phyloP scores from a whole-genome alignment of 2,888 invertebrate species.

The Onthophagus sagittarius region DNA sequence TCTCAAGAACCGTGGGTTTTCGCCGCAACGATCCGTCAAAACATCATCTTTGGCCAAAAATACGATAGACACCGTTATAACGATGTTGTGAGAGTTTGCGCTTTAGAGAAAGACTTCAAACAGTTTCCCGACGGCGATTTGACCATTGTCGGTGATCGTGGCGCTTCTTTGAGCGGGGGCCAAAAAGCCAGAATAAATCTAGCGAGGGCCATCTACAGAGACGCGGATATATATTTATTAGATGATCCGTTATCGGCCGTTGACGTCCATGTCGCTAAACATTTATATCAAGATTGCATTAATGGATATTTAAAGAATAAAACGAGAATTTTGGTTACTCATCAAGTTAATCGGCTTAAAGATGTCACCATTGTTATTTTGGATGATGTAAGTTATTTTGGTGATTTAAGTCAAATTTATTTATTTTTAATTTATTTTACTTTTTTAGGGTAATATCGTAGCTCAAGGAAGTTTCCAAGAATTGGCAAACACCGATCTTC shows the following conservation, averaged over 20 bases:
- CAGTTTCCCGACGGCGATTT: constrained; percentile 67
- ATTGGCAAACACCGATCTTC: constrained; percentile 47
- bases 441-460: constrained; percentile 48
- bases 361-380: constrained; percentile 63
- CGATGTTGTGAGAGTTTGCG: constrained; percentile 61
- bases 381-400: constrained; percentile 53
- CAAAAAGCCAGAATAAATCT: constrained; percentile 74
- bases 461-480: constrained; percentile 50
- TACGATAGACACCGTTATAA: constrained; percentile 59
- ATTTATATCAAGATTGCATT: constrained; percentile 76
- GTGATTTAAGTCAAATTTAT: too few relatives aligned
- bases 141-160: constrained; percentile 77
- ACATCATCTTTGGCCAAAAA: constrained; percentile 77
- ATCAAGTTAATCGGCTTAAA: constrained; percentile 79
- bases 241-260: constrained; percentile 88
- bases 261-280: constrained; percentile 74
- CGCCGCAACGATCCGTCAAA: constrained; percentile 72
- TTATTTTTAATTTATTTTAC: background rate
- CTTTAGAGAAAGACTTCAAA: constrained; percentile 69
- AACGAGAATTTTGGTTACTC: constrained; percentile 76
- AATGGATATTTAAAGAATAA: constrained; percentile 61
- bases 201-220: constrained; percentile 63
- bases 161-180: constrained; percentile 76
- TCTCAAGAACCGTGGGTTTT: constrained; percentile 86
- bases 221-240: constrained; percentile 75